Conservation (phyloP, 2,797 vertebrate species). For the Apogon talboti region DNA sequence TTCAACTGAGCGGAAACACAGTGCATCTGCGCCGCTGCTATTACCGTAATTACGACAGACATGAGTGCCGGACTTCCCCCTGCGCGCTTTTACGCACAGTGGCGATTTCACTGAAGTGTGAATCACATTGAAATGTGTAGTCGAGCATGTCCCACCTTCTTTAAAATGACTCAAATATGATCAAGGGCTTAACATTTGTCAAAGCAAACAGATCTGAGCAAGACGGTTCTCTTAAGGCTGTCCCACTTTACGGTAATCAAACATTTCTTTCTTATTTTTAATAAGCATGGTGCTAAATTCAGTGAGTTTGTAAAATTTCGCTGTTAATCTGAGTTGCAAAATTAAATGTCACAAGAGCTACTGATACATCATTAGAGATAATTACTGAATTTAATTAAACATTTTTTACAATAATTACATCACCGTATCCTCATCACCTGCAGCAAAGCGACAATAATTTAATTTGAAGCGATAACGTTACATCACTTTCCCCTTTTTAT, state of each 20-base stretch:
- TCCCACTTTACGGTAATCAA: slow-evolving; percentile 50
- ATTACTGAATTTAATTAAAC: background rate
- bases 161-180: slow-evolving; percentile 21
- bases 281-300: background rate
- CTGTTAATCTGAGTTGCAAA: background rate
- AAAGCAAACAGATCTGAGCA: slow-evolving; percentile 11
- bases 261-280: slow-evolving; percentile 7
- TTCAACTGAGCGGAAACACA: slow-evolving; percentile 19
- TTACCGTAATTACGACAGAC: slow-evolving; percentile 8
- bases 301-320: background rate
- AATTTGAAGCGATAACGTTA: slow-evolving; percentile 13
- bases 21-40: slow-evolving; percentile 1
- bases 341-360: background rate
- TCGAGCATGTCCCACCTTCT: slow-evolving; percentile 5
- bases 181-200: background rate
- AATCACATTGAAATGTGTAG: slow-evolving; percentile 23
- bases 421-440: background rate
- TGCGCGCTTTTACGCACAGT: slow-evolving; percentile 15
- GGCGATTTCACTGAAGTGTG: slow-evolving; percentile 9
- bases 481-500: slow-evolving; percentile 22
- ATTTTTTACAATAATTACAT: background rate
- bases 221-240: background rate
- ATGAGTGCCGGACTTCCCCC: background rate
- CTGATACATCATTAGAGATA: background rate
- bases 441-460: slow-evolving; percentile 15